phyloP scores from a whole-genome alignment of 2,888 invertebrate genomes.

The Tipula unca region DNA sequence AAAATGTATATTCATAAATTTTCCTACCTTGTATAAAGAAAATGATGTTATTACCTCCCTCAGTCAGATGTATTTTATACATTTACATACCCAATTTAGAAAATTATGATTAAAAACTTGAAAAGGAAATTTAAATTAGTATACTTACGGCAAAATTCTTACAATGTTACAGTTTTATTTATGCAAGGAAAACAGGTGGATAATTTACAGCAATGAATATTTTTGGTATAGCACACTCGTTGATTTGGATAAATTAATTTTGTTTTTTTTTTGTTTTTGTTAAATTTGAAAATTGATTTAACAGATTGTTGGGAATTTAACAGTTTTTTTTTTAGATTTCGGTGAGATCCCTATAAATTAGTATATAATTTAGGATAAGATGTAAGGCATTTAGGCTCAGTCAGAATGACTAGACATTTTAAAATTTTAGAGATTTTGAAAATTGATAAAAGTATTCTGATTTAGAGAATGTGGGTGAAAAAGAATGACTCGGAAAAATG shows the following conservation, averaged over 20 bases:
- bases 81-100: background rate
- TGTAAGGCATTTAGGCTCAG: too few relatives aligned
- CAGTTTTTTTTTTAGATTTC: too few relatives aligned
- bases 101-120: background rate
- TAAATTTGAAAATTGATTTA: too few relatives aligned
- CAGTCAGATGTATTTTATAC: background rate
- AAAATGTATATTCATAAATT: background rate
- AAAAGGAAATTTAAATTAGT: background rate
- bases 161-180: background rate
- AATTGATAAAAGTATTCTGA: too few relatives aligned
- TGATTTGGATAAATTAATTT: background rate
- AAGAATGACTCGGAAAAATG: too few relatives aligned
- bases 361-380: too few relatives aligned
- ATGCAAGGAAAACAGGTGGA: background rate
- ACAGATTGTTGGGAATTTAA: too few relatives aligned
- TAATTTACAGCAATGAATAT: background rate
- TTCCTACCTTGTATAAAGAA: background rate
- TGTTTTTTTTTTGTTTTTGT: background rate
- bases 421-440: too few relatives aligned
- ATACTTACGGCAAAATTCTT: too few relatives aligned
- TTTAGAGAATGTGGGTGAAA: too few relatives aligned
- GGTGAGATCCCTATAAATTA: too few relatives aligned
- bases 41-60: background rate
- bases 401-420: too few relatives aligned
- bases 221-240: background rate